Conservation (phyloP, 1,140 invertebrate species). For the Hyposmocoma kahamanoa region DNA sequence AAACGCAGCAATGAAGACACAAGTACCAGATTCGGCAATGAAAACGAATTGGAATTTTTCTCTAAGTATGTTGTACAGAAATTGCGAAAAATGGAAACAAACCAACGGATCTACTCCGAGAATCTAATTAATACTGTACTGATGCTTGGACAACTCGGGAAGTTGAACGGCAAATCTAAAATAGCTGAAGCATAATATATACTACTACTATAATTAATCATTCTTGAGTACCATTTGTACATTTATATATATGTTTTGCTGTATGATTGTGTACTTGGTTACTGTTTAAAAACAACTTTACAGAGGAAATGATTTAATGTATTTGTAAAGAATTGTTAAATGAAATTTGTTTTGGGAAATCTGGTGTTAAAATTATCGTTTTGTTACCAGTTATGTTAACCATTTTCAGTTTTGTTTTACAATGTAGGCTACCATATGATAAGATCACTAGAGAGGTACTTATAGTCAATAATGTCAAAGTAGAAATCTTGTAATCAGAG, state of each 20-base stretch:
- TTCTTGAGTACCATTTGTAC: too few relatives aligned
- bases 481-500: too few relatives aligned
- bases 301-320: not conserved
- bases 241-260: too few relatives aligned
- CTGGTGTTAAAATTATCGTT: not conserved
- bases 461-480: too few relatives aligned
- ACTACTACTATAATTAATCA: not conserved
- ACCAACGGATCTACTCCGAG: conserved; percentile 65
- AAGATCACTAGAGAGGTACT: too few relatives aligned
- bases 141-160: conserved; percentile 59
- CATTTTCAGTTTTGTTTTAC: not conserved
- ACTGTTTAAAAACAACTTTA: too few relatives aligned
- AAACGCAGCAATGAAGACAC: conserved; percentile 34
- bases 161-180: conserved; percentile 62
- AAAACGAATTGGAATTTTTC: conserved; percentile 63
- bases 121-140: conserved; percentile 66
- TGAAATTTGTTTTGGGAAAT: not conserved
- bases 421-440: not conserved
- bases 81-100: conserved; percentile 62
- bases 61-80: conserved; percentile 68
- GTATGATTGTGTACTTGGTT: not conserved
- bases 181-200: conserved; percentile 40
- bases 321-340: not conserved
- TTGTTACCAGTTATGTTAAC: not conserved
- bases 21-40: conserved; percentile 38